Evolutionary conservation across 2,888 invertebrate genomes (phyloP).

Genomic region (Diloba caeruleocephala): DNA sequence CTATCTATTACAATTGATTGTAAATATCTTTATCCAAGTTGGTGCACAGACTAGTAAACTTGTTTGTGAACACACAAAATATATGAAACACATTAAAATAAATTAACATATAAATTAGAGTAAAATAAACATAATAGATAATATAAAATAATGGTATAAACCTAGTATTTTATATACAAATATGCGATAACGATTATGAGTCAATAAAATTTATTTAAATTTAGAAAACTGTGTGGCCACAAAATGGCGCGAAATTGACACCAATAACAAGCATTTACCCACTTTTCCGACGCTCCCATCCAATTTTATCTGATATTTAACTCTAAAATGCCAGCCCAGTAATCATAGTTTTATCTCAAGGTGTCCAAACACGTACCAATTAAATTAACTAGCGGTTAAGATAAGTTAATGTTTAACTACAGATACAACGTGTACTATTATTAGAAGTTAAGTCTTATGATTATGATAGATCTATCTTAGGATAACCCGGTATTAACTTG

Average conservation of each 20-base stretch:
- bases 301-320: slow-evolving; percentile 24
- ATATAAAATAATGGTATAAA: no score
- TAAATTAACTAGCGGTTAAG: slow-evolving; percentile 40
- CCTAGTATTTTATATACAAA: no score
- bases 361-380: slow-evolving; percentile 48
- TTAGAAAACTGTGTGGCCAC: no score
- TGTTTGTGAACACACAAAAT: no score
- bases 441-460: slow-evolving; percentile 20
- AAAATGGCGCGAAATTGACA: not conserved
- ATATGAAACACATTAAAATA: no score
- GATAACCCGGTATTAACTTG: slow-evolving; percentile 23
- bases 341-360: slow-evolving; percentile 47
- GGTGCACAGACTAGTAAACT: no score
- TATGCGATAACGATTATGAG: no score
- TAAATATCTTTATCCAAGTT: no score
- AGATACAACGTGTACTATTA: slow-evolving; percentile 33
- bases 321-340: slow-evolving; percentile 38
- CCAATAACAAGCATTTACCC: not conserved
- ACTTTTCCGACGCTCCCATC: not conserved
- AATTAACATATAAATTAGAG: no score
- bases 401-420: slow-evolving; percentile 28
- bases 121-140: no score
- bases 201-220: no score
- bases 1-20: no score
- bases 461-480: slow-evolving; percentile 31